A percentile compares a stretch with the other conserved stretches of the same genome.
phyloP scores from a whole-genome alignment of 2,797 vertebrate genomes.

The Anguilla obscura region DNA sequence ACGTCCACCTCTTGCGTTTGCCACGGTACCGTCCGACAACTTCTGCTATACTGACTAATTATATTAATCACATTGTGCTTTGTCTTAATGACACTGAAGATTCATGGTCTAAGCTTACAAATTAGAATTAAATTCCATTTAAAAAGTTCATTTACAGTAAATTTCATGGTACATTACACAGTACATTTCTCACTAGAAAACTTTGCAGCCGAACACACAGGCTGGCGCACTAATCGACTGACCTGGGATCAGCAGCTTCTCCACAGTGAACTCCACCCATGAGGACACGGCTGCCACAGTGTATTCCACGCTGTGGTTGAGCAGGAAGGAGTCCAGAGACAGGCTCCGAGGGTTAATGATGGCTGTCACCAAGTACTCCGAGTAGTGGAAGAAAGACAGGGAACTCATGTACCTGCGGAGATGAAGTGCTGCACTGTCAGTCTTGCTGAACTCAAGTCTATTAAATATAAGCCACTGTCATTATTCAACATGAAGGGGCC shows the following conservation, averaged over 20 bases:
- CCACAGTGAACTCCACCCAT: constrained; percentile 94
- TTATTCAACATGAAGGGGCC: neutral
- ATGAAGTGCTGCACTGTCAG: constrained; percentile 3
- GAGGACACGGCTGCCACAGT: constrained; percentile 89
- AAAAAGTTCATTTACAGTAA: neutral
- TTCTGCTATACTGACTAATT: neutral
- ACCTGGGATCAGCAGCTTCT: constrained; percentile 91
- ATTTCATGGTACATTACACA: neutral
- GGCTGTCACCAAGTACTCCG: constrained; percentile 94
- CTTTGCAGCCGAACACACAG: neutral
- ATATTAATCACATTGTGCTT: neutral
- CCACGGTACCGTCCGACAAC: neutral
- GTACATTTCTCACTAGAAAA: neutral
- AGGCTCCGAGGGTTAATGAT: constrained; percentile 93
- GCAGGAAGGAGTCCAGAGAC: constrained; percentile 92
- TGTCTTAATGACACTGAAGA: neutral
- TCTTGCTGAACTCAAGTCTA: neutral
- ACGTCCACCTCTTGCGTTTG: neutral
- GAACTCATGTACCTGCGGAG: constrained; percentile 91
- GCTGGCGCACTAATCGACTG: constrained; percentile 18
- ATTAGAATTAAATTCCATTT: neutral
- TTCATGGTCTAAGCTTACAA: neutral
- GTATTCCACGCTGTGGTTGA: constrained; percentile 97
- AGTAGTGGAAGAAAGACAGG: constrained; percentile 94
- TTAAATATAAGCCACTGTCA: neutral